These are phyloP conservation scores for Camelus bactrianus DNA, from an alignment of 2,113 vertebrate species.

Conservation along the genomic window DNA sequence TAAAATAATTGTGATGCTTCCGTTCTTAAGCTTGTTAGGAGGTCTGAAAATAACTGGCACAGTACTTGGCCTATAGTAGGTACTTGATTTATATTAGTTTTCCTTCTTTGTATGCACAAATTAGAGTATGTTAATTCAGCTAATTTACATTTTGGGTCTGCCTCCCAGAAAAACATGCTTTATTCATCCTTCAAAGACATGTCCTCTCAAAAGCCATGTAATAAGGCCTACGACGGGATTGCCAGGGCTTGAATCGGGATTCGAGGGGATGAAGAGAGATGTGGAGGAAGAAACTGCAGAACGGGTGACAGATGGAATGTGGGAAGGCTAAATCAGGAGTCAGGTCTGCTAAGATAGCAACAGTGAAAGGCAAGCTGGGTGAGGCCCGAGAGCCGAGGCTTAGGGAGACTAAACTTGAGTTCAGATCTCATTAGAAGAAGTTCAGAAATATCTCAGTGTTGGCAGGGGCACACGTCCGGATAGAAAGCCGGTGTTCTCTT, in stretches of 20 bases:
- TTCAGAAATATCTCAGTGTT: constrained; percentile 27
- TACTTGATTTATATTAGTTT: constrained; percentile 20
- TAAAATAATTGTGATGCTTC: background rate
- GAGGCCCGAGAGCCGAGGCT: background rate
- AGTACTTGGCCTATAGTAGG: background rate
- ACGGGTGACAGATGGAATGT: constrained; percentile 45
- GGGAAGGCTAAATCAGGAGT: constrained; percentile 52
- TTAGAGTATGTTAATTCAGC: background rate
- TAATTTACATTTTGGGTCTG: background rate
- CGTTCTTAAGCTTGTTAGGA: background rate
- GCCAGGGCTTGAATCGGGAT: constrained; percentile 22
- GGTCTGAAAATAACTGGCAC: background rate
- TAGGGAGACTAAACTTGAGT: constrained; percentile 13
- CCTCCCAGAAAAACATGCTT: background rate
- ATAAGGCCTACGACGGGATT: background rate
- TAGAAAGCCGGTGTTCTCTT: background rate
- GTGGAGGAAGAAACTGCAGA: constrained; percentile 20
- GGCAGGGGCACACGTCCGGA: background rate
- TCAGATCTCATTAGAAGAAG: constrained; percentile 49
- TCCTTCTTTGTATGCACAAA: background rate
- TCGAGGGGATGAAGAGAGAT: constrained; percentile 31
- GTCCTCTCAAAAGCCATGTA: background rate
- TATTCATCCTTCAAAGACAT: background rate
- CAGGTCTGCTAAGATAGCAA: constrained; percentile 46
- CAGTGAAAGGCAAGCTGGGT: constrained; percentile 43